These are phyloP conservation scores for Aquatica leii DNA, from an alignment of 2,888 invertebrate species.

Conservation along the genomic window DNA sequence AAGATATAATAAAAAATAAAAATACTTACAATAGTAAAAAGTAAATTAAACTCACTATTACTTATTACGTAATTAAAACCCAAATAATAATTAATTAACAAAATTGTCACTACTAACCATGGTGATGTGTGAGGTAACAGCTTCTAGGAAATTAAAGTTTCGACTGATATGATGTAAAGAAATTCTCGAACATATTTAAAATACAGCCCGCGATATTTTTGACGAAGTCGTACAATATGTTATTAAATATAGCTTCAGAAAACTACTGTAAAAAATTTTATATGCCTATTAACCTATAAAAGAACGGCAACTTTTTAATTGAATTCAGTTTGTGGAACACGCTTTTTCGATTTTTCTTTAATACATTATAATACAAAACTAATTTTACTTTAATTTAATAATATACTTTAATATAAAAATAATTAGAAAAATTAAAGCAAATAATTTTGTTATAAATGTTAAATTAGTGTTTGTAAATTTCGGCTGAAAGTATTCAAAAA, in stretches of 20 bases:
- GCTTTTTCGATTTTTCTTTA: too few species aligned
- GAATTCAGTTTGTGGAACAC: too few species aligned
- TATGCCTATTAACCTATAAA: not conserved
- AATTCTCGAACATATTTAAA: conserved; percentile 24
- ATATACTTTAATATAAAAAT: too few species aligned
- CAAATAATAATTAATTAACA: too few species aligned
- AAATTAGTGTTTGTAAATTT: too few species aligned
- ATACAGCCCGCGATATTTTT: conserved; percentile 28
- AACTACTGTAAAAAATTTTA: not conserved
- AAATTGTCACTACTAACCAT: conserved; percentile 31
- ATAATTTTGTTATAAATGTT: too few species aligned
- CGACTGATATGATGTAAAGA: conserved; percentile 25
- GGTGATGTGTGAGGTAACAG: conserved; percentile 10
- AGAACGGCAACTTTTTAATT: too few species aligned
- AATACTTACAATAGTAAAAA: conserved; percentile 15
- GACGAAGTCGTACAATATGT: conserved; percentile 20
- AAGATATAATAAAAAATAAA: conserved; percentile 25
- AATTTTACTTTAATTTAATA: too few species aligned
- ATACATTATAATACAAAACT: too few species aligned
- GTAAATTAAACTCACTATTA: conserved; percentile 10
- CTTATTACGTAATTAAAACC: too few species aligned
- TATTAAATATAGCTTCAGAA: not conserved
- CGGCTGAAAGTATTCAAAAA: too few species aligned
- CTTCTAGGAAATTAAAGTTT: conserved; percentile 22
- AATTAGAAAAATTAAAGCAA: too few species aligned